Conservation (phyloP, 2,888 invertebrate species). For the Theodoxus fluviatilis region DNA sequence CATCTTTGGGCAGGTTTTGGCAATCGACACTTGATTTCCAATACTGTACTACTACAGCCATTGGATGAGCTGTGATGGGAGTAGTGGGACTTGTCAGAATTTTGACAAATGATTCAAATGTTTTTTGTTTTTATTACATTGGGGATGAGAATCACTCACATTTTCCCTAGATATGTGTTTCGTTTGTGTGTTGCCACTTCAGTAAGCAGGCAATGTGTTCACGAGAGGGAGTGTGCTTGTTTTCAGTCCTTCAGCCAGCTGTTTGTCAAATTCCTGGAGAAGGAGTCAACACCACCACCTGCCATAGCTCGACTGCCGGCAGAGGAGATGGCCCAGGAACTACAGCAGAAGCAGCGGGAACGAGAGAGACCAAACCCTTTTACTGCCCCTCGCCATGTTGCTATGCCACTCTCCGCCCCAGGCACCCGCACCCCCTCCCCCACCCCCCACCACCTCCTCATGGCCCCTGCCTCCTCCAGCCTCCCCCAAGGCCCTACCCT, state of each 20-base stretch:
- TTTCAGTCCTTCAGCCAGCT: slow-evolving; percentile 74
- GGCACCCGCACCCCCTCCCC: slow-evolving; percentile 22
- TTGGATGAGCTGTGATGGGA: no score
- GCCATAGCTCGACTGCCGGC: slow-evolving; percentile 61
- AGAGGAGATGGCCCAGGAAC: slow-evolving; percentile 61
- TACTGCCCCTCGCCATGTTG: slow-evolving; percentile 57
- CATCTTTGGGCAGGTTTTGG: no score
- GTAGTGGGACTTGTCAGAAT: no score
- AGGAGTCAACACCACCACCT: slow-evolving; percentile 76
- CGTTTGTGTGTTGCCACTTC: not conserved
- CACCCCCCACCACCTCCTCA: slow-evolving; percentile 28
- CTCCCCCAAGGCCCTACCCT: slow-evolving; percentile 39
- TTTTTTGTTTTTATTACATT: no score
- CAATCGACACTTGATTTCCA: no score
- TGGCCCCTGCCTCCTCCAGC: slow-evolving; percentile 49
- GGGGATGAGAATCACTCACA: not conserved
- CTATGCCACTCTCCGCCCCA: slow-evolving; percentile 38
- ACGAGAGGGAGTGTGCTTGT: slow-evolving; percentile 33
- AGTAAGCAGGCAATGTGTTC: no score
- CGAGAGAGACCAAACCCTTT: slow-evolving; percentile 59
- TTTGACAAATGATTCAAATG: no score
- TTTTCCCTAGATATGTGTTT: not conserved
- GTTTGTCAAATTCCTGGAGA: slow-evolving; percentile 82
- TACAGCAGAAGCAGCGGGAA: slow-evolving; percentile 43
- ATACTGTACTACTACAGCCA: no score